Percentiles rank a stretch among this genome's conserved stretches.
Conservation (phyloP, 2,888 invertebrate species). For the Plagodis pulveraria region DNA sequence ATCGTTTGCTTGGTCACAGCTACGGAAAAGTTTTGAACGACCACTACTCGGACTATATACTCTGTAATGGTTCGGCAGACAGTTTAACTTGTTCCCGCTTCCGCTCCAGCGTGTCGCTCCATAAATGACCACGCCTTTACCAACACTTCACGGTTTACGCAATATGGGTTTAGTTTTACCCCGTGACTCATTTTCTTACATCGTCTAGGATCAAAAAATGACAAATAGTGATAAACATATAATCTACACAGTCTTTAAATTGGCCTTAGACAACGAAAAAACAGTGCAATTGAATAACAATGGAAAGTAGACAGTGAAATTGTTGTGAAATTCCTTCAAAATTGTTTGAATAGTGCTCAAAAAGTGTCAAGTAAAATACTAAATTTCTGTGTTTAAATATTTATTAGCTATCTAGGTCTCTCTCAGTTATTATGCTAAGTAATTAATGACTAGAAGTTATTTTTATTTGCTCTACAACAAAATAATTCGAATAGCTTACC, state of each 20-base stretch:
- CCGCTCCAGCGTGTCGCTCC: slow-evolving; percentile 19
- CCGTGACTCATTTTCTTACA: slow-evolving; percentile 10
- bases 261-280: slow-evolving; percentile 17
- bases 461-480: too few relatives aligned
- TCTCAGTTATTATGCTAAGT: too few relatives aligned
- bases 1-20: too few relatives aligned
- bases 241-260: slow-evolving; percentile 15
- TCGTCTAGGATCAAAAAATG: slow-evolving; percentile 26
- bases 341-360: not conserved
- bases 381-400: too few relatives aligned
- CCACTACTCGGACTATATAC: too few relatives aligned
- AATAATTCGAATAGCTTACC: too few relatives aligned
- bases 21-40: too few relatives aligned
- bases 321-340: not conserved
- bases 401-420: too few relatives aligned
- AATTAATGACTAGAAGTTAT: too few relatives aligned
- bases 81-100: slow-evolving; percentile 11
- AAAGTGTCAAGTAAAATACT: not conserved
- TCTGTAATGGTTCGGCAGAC: not conserved
- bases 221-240: slow-evolving; percentile 11
- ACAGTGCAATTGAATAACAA: not conserved
- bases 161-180: slow-evolving; percentile 28
- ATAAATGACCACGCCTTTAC: slow-evolving; percentile 6
- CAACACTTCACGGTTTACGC: slow-evolving; percentile 5
- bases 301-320: slow-evolving; percentile 7